phyloP scores from a whole-genome alignment of 1,140 invertebrate genomes.

The Eufriesea mexicana region DNA sequence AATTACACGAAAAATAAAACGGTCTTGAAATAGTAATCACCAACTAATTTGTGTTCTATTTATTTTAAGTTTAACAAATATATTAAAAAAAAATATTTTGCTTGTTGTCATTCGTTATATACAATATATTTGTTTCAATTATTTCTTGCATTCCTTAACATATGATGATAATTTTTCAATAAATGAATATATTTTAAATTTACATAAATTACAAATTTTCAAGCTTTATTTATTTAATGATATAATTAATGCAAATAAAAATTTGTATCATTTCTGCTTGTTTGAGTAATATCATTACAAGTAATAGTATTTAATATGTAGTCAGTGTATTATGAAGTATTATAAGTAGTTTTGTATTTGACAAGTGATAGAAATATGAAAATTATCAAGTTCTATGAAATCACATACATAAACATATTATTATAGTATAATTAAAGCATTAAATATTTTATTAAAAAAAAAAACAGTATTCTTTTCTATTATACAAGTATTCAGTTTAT shows the following conservation, averaged over 20 bases:
- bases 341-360: neutral
- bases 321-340: neutral
- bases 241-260: neutral
- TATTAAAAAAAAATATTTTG: neutral
- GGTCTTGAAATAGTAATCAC: conserved; percentile 18
- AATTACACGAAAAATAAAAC: conserved; percentile 45
- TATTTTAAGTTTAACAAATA: conserved; percentile 17
- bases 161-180: neutral
- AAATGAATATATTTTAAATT: neutral
- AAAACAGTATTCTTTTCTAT: too few species aligned
- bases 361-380: neutral
- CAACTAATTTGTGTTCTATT: conserved; percentile 20
- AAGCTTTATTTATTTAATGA: neutral
- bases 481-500: neutral
- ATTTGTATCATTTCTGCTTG: neutral
- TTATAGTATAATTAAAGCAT: neutral
- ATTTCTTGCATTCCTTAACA: neutral
- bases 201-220: neutral
- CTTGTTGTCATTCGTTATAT: neutral
- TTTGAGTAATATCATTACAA: neutral
- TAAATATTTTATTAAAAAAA: too few species aligned
- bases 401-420: neutral
- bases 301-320: neutral
- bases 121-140: neutral
- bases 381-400: neutral